Conservation (phyloP, 2,888 invertebrate species). For the Capitulum mitella region DNA sequence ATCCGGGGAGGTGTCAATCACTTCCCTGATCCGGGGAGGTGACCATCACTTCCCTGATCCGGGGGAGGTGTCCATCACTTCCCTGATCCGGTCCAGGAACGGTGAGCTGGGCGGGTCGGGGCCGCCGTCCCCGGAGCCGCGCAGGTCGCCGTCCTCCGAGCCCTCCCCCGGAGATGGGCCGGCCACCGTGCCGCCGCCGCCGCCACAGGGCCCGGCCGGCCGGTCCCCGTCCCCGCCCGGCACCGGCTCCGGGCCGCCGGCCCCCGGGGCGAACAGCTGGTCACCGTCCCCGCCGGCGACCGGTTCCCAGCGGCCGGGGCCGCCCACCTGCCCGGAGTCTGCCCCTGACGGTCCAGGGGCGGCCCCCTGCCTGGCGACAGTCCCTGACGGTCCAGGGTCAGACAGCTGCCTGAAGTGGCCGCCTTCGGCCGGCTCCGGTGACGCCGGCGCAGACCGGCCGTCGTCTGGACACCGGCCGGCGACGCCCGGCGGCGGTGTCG, state of each 20-base stretch:
- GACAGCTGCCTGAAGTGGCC: no score
- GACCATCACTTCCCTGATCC: no score
- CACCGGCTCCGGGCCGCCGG: not conserved
- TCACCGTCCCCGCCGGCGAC: not conserved
- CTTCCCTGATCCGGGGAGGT: no score
- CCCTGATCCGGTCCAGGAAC: not conserved
- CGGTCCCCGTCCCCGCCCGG: not conserved
- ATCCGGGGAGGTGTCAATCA: no score
- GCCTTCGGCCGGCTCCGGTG: not conserved
- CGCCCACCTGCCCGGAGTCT: not conserved
- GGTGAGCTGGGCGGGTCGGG: not conserved
- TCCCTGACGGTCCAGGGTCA: no score
- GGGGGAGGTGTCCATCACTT: not conserved
- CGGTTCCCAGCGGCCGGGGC: not conserved
- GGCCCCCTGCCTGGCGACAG: no score
- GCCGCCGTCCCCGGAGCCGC: not conserved
- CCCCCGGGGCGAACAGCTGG: not conserved
- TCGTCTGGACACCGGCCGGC: no score
- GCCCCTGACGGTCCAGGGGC: no score
- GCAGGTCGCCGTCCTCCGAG: not conserved
- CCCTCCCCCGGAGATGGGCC: not conserved
- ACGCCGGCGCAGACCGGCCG: no score
- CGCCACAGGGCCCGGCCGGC: not conserved
- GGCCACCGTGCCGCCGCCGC: not conserved
- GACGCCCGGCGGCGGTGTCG: not conserved